Evolutionary conservation across 1,140 invertebrate species (phyloP), one percentile per base, ranked within the genome.

Genomic region (Oryctes rhinoceros): DNA sequence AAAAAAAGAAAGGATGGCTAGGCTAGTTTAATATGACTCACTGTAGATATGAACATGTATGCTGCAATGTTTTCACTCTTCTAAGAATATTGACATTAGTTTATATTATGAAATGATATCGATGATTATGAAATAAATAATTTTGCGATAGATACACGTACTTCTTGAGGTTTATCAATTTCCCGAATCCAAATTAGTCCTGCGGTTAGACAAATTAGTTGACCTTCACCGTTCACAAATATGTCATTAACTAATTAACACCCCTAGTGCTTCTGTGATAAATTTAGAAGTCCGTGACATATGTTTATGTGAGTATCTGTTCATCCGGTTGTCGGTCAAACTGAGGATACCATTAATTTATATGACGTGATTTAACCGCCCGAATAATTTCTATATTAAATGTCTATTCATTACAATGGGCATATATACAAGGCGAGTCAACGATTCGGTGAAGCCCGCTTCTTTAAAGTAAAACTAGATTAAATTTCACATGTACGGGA

Each of bases 211-310:
- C 10, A 24, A 71, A 71, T 37, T 71, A 15, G 65, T 10, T 71
- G 65, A 3, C 65, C 65, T 71, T 71, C 65, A 71, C 65, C 35
- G 65, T 24, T 35, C 24, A 71, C 65, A 71, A 71, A 71, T 71
- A 71, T 35, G 24, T 71, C 65, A 71, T 71, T 71, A 71, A 71
- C 24, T 71, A 71, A 71, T 71, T 71, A 71, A 71, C 65, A 71
- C 65, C 65, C 65, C 24, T 37, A n/a, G 65, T 10, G 65, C 13
- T 71, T 71, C 11, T 71, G 24, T 24, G 20, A 71, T 24, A 37
- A 24, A 71, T 71, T 71, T 71, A 71, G 65, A 24, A 71, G 65
- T 71, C 65, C 24, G 65, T 24, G 35, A 71, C 65, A 30, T 35
- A 37, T 71, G 65, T 71, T 71, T 71, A 71, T 71, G 65, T 71